Evolutionary conservation across 1,140 invertebrate species (phyloP).

Genomic region (Tribolium madens): DNA sequence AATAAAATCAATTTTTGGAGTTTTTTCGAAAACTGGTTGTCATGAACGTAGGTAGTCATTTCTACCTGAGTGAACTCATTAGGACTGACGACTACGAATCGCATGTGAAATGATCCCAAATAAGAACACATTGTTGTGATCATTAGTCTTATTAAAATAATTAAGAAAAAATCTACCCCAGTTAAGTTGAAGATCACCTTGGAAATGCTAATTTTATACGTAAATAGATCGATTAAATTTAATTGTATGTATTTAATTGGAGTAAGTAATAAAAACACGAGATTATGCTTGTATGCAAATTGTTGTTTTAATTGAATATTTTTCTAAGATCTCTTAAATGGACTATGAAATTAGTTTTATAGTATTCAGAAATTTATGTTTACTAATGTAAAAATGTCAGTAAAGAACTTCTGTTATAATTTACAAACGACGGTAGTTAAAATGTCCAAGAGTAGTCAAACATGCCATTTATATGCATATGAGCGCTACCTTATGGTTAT

Average conservation of each 20-base stretch:
- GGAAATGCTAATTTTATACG: background rate
- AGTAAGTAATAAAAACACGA: background rate
- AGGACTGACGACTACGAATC: background rate
- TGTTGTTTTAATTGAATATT: too few species aligned
- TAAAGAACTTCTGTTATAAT: background rate
- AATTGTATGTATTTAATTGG: background rate
- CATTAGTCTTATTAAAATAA: background rate
- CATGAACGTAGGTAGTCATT: background rate
- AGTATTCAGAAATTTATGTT: too few species aligned
- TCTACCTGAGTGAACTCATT: background rate
- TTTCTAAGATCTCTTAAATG: background rate
- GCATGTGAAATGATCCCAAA: background rate
- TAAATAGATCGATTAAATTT: background rate
- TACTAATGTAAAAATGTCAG: too few species aligned
- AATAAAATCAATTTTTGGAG: background rate
- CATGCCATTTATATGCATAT: background rate
- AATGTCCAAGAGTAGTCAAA: background rate
- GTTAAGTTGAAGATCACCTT: background rate
- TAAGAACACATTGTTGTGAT: background rate
- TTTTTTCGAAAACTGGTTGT: background rate
- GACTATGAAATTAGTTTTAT: background rate
- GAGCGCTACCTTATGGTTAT: background rate
- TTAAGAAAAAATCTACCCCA: background rate
- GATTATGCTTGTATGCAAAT: background rate
- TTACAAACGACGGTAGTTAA: background rate